Percentiles rank a stretch among this genome's conserved stretches.
Evolutionary conservation across 2,797 vertebrate genomes (phyloP).

Genomic region (Cynopterus sphinx): DNA sequence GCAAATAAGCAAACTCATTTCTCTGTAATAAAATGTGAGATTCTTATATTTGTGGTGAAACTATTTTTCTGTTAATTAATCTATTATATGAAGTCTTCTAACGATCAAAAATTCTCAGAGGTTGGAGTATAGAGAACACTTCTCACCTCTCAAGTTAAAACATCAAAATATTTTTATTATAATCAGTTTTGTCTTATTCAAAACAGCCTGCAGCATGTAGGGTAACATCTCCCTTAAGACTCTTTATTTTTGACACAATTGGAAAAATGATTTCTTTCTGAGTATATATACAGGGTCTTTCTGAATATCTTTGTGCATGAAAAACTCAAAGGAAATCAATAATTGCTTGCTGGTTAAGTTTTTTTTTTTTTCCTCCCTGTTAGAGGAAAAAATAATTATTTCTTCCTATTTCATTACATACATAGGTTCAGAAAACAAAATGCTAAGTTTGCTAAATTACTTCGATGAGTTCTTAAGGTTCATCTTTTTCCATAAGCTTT

Average conservation of each 20-base stretch:
- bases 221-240: slow-evolving; percentile 84
- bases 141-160: slow-evolving; percentile 82
- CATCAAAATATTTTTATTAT: slow-evolving; percentile 89
- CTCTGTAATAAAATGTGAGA: background rate
- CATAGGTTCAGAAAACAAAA: slow-evolving; percentile 49
- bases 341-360: slow-evolving; percentile 53
- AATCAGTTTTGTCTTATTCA: slow-evolving; percentile 83
- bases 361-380: background rate
- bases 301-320: slow-evolving; percentile 60
- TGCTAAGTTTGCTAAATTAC: slow-evolving; percentile 48
- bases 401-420: slow-evolving; percentile 60
- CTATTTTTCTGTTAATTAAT: slow-evolving; percentile 76
- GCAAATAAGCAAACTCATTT: slow-evolving; percentile 9
- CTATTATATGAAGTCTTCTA: slow-evolving; percentile 81
- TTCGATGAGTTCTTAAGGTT: slow-evolving; percentile 5
- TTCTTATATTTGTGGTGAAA: background rate
- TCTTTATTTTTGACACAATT: slow-evolving; percentile 70
- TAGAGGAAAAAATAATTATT: slow-evolving; percentile 47
- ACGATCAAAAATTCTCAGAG: slow-evolving; percentile 83
- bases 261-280: slow-evolving; percentile 71
- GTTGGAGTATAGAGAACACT: slow-evolving; percentile 76
- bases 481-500: background rate
- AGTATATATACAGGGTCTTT: slow-evolving; percentile 67
- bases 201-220: slow-evolving; percentile 83
- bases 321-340: slow-evolving; percentile 73